A percentile compares a stretch with the other conserved stretches of the same genome.
Evolutionary conservation across 2,797 vertebrate species (phyloP).

Genomic region (Pseudochromis fuscus): DNA sequence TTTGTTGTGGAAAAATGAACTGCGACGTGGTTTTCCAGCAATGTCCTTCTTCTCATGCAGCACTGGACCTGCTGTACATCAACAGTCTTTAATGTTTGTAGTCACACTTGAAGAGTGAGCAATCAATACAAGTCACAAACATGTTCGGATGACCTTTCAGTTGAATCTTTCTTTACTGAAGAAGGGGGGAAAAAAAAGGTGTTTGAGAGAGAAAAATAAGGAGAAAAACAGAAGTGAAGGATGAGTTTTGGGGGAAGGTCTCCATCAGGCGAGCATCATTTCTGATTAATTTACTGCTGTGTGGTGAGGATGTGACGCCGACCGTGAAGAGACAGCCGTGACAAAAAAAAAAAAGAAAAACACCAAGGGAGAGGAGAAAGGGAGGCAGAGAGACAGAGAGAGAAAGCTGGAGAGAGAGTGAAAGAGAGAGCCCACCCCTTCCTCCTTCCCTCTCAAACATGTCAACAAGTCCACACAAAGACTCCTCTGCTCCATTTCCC

Average conservation of each 20-base stretch:
- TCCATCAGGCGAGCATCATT: slow-evolving; percentile 65
- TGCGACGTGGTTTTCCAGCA: background rate
- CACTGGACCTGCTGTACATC: background rate
- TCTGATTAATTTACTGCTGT: slow-evolving; percentile 74
- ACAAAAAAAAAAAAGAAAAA: slow-evolving; percentile 37
- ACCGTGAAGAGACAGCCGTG: slow-evolving; percentile 54
- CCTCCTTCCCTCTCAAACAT: slow-evolving; percentile 44
- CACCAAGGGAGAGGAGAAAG: slow-evolving; percentile 1
- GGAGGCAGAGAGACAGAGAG: slow-evolving; percentile 2
- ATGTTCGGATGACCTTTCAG: slow-evolving; percentile 41
- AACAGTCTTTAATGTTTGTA: background rate
- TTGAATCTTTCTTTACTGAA: slow-evolving; percentile 28
- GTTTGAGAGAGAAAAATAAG: slow-evolving; percentile 12
- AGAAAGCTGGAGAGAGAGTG: background rate
- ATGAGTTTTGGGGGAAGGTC: slow-evolving; percentile 38
- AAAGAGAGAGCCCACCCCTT: slow-evolving; percentile 22
- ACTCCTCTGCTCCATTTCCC: slow-evolving; percentile 16
- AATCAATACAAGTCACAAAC: slow-evolving; percentile 47
- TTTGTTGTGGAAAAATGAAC: slow-evolving; percentile 22
- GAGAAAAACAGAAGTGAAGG: background rate
- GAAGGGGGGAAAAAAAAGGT: slow-evolving; percentile 25
- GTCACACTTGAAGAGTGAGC: background rate
- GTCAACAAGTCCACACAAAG: slow-evolving; percentile 75
- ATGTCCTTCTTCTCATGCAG: background rate
- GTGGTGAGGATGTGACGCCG: slow-evolving; percentile 59